Base-by-base conservation (phyloP, 2,113 vertebrate species). In the Rafetus swinhoei region DNA sequence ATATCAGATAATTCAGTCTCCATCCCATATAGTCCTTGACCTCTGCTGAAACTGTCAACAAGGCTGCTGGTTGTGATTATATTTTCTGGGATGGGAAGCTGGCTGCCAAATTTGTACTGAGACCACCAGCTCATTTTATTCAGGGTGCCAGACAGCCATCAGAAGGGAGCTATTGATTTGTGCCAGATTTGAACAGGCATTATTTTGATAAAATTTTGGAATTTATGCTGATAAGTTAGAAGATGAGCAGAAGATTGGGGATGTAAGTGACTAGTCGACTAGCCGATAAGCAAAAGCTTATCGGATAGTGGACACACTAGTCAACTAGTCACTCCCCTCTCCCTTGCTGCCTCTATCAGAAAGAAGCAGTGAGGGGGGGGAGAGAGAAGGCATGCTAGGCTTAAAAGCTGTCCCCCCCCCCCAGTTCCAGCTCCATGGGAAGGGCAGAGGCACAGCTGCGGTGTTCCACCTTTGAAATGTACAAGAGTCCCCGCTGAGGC, bases 1-100 rank as follows among this genome's bases (percentile, higher is more conserved):
- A 1, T 0, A 0, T 85, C 45, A 60, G 90, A 92, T 57, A 10
- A 84, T 82, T 90, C 1, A 1, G 50, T 69, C 94, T 93, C n/a
- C 85, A 95, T 35, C 76, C n/a, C 81, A 56, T 77, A 56, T 11
- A 69, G 88, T 88, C 0, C 0, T 89, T 91, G 82, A 59, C 86
- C 60, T 85, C 15, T 90, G 90, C 88, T 90, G 80, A 88, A 79
- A 85, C 84, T 85, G 92, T 21, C 90, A 90, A 14, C 88, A 92
- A 84, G 62, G 32, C 65, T 72, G 29, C 32, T 72, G 35, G 65
- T 19, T n/a, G 80, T 72, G 86, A 39, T 87, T 90, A 25, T 55
- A 12, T 88, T 80, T 82, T 94, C 82, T 92, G 0, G 50, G 92
- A 84, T 94, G 86, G 90, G 86, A 88, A 96, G 3, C 15, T 13